Evolutionary conservation across 2,888 invertebrate species (phyloP).

Genomic region (Bellardia pandia): DNA sequence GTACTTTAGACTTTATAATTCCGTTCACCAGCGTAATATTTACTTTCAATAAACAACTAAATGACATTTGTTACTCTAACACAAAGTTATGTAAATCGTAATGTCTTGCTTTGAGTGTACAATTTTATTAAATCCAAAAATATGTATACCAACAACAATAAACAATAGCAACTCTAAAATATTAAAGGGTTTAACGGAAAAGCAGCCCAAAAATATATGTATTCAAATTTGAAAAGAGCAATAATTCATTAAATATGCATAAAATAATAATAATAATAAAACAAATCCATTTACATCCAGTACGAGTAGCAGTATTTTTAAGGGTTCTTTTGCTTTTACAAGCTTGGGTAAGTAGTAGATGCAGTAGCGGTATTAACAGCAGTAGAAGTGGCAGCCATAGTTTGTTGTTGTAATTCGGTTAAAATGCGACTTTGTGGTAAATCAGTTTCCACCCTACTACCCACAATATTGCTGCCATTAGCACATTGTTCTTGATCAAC

Average conservation of each 20-base stretch:
- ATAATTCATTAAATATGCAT: constrained; percentile 42
- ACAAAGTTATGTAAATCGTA: not conserved
- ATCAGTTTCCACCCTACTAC: constrained; percentile 82
- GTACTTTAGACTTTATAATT: no score
- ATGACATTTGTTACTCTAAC: no score
- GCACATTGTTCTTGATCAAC: constrained; percentile 78
- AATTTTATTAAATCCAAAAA: constrained; percentile 9
- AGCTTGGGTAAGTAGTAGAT: not conserved
- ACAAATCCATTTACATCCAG: not conserved
- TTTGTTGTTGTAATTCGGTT: constrained; percentile 80
- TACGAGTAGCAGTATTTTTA: constrained; percentile 3
- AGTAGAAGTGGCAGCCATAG: constrained; percentile 52
- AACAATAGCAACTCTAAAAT: constrained; percentile 27
- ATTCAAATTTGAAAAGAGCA: not conserved
- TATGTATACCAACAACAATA: constrained; percentile 43
- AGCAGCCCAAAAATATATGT: not conserved
- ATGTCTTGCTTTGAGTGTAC: not conserved
- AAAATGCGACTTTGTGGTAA: constrained; percentile 82
- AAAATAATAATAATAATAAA: not conserved
- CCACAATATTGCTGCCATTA: constrained; percentile 78
- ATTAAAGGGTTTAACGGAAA: constrained; percentile 21
- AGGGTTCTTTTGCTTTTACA: not conserved
- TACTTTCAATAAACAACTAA: no score
- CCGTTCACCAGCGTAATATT: no score
- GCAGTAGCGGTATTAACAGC: not conserved